Evolutionary conservation across 1,140 invertebrate species (phyloP), one percentile per base, ranked within the genome.

Genomic region (Drusus annulatus): DNA sequence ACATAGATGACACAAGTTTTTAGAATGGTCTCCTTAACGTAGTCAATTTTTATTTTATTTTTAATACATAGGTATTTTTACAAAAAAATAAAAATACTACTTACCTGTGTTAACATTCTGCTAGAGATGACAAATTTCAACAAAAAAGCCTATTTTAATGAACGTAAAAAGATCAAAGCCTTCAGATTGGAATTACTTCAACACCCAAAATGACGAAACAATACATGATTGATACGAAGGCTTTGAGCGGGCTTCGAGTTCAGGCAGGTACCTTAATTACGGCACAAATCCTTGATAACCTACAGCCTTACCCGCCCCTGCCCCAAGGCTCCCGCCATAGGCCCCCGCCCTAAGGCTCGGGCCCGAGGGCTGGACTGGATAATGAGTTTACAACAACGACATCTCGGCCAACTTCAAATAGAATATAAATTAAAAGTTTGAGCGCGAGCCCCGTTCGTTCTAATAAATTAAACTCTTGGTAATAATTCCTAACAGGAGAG

Each of bases 351-450:
- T 65, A 0, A 28, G 13, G 25, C 28, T 15, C n/a, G 23, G 1
- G 36, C 17, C 65, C 19, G 6, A 0, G 45, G 68, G 68, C n/a
- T 21, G 50, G 17, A 25, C 68, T n/a, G 68, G 52, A 71, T 71
- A 71, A 71, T 71, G 68, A 71, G 68, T 52, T 71, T 52, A 71
- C 68, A 71, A 65, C 62, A 65, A 51, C 68, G 68, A 71, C 68
- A 71, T 71, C 68, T 52, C 68, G 68, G 21, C 17, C 23, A 21
- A 51, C 68, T 71, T 71, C 68, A 71, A 71, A 71, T 45, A 51
- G 68, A 71, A 71, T 71, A 51, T 25, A 71, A 71, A 71, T 71
- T 71, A 71, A 71, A 71, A 71, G 68, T 71, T 68, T 16, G 25
- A 52, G 21, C 17, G 19, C 19, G 68, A 16, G 21, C 19, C 68